Conservation (phyloP, 2,888 invertebrate genomes). For the Tubulanus polymorphus region DNA sequence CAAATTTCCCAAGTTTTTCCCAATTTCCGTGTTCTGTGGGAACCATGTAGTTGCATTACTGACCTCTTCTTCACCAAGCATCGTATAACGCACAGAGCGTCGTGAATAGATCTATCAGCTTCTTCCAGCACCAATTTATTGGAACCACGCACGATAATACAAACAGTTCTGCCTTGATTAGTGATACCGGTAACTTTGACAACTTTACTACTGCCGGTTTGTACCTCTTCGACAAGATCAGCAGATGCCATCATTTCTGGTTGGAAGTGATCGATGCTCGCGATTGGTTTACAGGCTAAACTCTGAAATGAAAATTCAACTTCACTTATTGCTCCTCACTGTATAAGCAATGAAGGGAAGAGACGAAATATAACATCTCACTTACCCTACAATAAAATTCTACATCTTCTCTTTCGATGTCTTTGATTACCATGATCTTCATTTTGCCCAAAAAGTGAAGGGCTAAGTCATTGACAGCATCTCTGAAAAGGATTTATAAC, state of each 20-base stretch:
- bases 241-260: constrained; percentile 87
- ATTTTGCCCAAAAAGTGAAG: constrained; percentile 98
- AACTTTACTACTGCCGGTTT: constrained; percentile 76
- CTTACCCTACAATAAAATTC: constrained; percentile 87
- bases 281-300: constrained; percentile 89
- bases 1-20: too few relatives aligned
- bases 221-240: constrained; percentile 90
- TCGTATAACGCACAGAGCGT: constrained; percentile 87
- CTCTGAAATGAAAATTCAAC: constrained; percentile 57
- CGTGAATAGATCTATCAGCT: constrained; percentile 87
- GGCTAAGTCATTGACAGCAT: constrained; percentile 94
- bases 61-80: constrained; percentile 87
- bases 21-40: too few relatives aligned
- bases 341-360: too few relatives aligned
- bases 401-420: constrained; percentile 96
- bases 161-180: constrained; percentile 84
- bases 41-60: too few relatives aligned
- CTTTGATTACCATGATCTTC: constrained; percentile 97
- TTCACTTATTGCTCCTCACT: constrained; percentile 7
- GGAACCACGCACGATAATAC: constrained; percentile 83
- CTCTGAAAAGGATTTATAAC: constrained; percentile 60
- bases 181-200: constrained; percentile 88
- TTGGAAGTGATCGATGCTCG: constrained; percentile 95
- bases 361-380: too few relatives aligned
- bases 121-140: constrained; percentile 84